phyloP scores from a whole-genome alignment of 2,113 vertebrate genomes.

The Bubo scandiacus region DNA sequence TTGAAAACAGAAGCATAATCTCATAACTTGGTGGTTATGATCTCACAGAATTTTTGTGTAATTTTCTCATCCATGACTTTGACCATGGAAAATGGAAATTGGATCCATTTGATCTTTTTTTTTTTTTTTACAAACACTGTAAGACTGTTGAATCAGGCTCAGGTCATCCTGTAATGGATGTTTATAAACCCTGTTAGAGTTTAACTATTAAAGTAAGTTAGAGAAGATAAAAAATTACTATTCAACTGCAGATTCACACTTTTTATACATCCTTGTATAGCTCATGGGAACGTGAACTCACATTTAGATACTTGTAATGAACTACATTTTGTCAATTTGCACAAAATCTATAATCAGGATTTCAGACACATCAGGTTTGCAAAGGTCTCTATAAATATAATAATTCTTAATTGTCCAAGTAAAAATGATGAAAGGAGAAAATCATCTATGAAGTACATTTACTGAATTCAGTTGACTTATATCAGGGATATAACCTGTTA shows the following conservation, averaged over 20 bases:
- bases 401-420: background rate
- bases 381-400: background rate
- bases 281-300: background rate
- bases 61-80: background rate
- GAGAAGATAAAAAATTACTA: background rate
- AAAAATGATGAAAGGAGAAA: background rate
- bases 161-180: background rate
- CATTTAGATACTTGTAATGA: background rate
- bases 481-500: background rate
- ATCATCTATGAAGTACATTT: background rate
- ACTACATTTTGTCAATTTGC: background rate
- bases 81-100: background rate
- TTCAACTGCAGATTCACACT: background rate
- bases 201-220: background rate
- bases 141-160: background rate
- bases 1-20: background rate
- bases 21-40: background rate
- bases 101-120: background rate
- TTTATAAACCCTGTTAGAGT: background rate
- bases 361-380: background rate
- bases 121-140: background rate
- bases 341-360: background rate
- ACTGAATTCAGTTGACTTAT: background rate
- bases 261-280: background rate
- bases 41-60: background rate